Base-by-base conservation (phyloP, 2,888 invertebrate species). In the Nasonovia ribisnigri region DNA sequence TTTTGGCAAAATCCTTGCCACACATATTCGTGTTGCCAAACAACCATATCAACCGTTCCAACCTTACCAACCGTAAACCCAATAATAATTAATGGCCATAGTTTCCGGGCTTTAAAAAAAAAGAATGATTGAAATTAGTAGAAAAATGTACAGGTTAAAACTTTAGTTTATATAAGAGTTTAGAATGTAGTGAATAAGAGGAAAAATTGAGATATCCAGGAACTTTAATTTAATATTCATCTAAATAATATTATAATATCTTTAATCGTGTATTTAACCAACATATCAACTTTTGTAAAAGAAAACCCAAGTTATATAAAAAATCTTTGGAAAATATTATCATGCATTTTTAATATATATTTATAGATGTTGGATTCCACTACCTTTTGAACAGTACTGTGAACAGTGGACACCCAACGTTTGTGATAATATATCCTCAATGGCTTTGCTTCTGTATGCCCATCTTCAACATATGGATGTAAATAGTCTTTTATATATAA, bases 401-500 rank as follows among this genome's bases (percentile, higher is more conserved):
- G 97, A 86, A 98, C 98, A 54, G 98, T 98, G 57, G 97, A 97
- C 29, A 97, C 97, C 97, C 97, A 97, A 95, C 98, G 96, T 95
- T 97, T 97, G 94, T 97, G 97, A 95, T 98, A 98, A 95, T 98
- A 98, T 94, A 98, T 97, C 95, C 98, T 96, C 91, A 98, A 96
- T 0, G 98, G 98, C 60, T 96, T 96, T 0, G 97, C 97, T 95
- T 97, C 97, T 88, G 96, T 96, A 94, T 97, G 96, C 0, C 97
- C 97, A 43, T 96, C 96, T 95, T 97, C 97, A 51, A 97, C 97
- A 96, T 97, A 97, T 0, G 97, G 97, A 96, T 98, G 97, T 94
- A 98, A 96, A 95, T 98, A 98, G 95, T 98, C 98, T 95, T 97
- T 97, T 84, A 98, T 97, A 95, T 98, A 98, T 94, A 98, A 96